phyloP scores from a whole-genome alignment of 2,113 vertebrate species.

The Okapia johnstoni region DNA sequence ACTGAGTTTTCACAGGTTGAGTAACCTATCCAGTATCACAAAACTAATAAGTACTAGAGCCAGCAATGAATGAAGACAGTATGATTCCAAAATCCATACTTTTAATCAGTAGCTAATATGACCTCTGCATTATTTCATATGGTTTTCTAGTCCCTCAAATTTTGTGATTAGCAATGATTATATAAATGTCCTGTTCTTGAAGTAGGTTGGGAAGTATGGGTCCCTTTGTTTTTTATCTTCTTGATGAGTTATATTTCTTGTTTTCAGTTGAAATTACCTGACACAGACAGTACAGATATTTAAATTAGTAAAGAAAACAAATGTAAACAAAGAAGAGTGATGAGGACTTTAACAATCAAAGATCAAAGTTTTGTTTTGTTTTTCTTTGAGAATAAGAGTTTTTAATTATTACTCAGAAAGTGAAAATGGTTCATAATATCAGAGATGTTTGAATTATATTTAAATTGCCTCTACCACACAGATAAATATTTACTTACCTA shows the following conservation, averaged over 20 bases:
- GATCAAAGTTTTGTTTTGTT: neutral
- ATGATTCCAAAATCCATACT: neutral
- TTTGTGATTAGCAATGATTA: neutral
- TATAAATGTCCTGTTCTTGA: neutral
- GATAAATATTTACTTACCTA: conserved; percentile 14
- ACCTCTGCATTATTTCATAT: neutral
- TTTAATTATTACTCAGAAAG: conserved; percentile 13
- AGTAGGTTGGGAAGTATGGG: neutral
- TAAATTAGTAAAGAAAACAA: conserved; percentile 65
- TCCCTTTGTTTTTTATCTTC: neutral
- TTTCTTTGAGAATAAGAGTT: neutral
- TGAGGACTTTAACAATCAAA: conserved; percentile 65
- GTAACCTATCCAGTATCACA: neutral
- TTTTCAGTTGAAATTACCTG: conserved; percentile 58
- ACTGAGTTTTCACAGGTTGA: neutral
- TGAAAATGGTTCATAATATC: conserved; percentile 32
- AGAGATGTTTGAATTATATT: conserved; percentile 54
- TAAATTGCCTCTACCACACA: neutral
- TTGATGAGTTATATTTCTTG: conserved; percentile 52
- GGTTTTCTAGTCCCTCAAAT: neutral
- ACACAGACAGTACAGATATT: conserved; percentile 46
- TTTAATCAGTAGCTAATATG: neutral
- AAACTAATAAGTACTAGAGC: neutral
- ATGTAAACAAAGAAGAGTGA: conserved; percentile 3
- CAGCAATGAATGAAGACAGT: neutral